Evolutionary conservation across 2,888 invertebrate species (phyloP).

Genomic region (Lucinisca nassula): DNA sequence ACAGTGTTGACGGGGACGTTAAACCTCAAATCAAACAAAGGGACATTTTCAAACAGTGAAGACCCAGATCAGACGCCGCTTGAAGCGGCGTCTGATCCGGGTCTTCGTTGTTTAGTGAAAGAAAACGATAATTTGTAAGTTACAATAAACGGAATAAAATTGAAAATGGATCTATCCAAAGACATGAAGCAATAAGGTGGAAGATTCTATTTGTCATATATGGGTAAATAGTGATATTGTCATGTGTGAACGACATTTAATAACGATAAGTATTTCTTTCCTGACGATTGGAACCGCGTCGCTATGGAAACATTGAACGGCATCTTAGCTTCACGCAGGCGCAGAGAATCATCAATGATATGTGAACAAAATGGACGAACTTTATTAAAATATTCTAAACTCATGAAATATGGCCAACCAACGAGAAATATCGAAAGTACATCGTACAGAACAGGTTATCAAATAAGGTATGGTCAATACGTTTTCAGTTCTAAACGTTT

Average conservation of each 20-base stretch:
- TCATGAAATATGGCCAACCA: background rate
- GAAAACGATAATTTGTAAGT: too few relatives aligned
- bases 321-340: background rate
- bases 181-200: too few relatives aligned
- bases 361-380: conserved; percentile 6
- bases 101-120: too few relatives aligned
- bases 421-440: background rate
- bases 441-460: background rate
- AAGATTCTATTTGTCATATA: too few relatives aligned
- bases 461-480: background rate
- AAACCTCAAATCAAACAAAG: too few relatives aligned
- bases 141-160: too few relatives aligned
- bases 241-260: background rate
- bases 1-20: too few relatives aligned
- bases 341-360: background rate
- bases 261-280: background rate
- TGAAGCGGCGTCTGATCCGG: too few relatives aligned
- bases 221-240: too few relatives aligned
- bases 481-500: background rate
- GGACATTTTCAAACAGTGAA: too few relatives aligned
- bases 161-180: too few relatives aligned
- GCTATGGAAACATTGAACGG: background rate
- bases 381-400: background rate
- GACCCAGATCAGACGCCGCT: too few relatives aligned
- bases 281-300: background rate